Percentiles rank a stretch among this genome's conserved stretches.
These are phyloP conservation scores for Poeciliopsis paucimaculata DNA, from an alignment of 2,797 vertebrate genomes.

Conservation along the genomic window DNA sequence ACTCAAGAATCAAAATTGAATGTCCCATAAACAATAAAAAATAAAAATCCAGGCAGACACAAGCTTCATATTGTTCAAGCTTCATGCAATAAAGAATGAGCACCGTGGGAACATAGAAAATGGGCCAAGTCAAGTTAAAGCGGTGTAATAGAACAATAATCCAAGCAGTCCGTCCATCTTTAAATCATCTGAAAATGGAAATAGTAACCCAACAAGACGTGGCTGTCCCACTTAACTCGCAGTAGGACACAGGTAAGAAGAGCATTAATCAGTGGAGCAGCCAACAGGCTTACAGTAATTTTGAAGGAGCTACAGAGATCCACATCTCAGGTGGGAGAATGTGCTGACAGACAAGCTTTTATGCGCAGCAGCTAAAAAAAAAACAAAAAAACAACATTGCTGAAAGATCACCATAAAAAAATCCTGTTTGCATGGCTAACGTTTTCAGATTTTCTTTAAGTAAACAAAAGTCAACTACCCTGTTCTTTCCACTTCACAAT, in stretches of 20 bases:
- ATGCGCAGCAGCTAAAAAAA: background rate
- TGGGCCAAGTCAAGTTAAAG: background rate
- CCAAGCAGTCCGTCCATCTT: background rate
- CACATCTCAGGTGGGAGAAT: background rate
- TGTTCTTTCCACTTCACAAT: background rate
- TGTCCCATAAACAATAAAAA: too few relatives aligned
- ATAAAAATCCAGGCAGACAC: too few relatives aligned
- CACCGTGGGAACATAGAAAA: background rate
- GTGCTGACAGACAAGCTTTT: background rate
- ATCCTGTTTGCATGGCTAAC: background rate
- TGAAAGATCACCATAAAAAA: background rate
- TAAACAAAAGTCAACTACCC: background rate
- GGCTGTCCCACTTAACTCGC: background rate
- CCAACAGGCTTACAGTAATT: background rate
- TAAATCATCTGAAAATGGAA: background rate
- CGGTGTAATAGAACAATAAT: background rate
- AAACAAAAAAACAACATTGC: background rate
- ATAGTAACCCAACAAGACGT: background rate
- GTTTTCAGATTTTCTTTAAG: background rate
- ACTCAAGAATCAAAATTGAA: too few relatives aligned
- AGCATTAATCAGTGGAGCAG: background rate
- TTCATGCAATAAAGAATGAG: background rate
- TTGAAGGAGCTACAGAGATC: background rate
- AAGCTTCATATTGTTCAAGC: background rate
- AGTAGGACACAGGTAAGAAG: background rate